These are phyloP conservation scores for Esperia sulphurella DNA, from an alignment of 2,888 invertebrate genomes.

Conservation along the genomic window DNA sequence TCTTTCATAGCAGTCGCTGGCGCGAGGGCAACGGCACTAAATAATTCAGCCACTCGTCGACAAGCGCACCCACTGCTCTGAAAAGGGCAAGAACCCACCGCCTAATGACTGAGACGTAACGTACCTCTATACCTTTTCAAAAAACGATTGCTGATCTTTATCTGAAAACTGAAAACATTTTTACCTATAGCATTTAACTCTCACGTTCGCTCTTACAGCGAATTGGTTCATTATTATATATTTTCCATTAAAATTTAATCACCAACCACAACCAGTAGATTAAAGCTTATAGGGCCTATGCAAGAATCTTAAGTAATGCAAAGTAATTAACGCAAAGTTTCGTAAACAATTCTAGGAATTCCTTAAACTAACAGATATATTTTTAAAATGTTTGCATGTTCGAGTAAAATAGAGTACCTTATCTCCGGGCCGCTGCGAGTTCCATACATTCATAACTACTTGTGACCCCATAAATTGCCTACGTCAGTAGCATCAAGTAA, in stretches of 20 bases:
- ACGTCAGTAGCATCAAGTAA: constrained; percentile 44
- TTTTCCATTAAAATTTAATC: background rate
- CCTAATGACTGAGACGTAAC: constrained; percentile 41
- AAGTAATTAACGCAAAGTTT: background rate
- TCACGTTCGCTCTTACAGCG: background rate
- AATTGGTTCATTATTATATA: background rate
- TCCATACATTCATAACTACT: constrained; percentile 18
- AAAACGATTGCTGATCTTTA: constrained; percentile 3
- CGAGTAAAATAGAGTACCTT: background rate
- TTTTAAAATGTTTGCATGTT: background rate
- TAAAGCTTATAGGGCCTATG: background rate
- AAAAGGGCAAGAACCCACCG: constrained; percentile 51
- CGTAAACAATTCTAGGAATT: background rate
- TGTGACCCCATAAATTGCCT: constrained; percentile 40
- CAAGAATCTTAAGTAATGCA: background rate
- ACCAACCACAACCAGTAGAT: background rate
- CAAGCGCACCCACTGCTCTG: constrained; percentile 49
- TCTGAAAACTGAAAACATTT: background rate
- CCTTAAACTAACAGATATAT: background rate
- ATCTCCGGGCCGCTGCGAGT: background rate
- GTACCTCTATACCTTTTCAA: background rate
- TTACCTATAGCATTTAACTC: background rate
- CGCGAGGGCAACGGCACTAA: constrained; percentile 35
- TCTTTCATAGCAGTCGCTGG: constrained; percentile 35
- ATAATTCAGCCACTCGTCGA: constrained; percentile 56